Evolutionary conservation across 2,888 invertebrate species (phyloP).

Genomic region (Brachycybe producta): DNA sequence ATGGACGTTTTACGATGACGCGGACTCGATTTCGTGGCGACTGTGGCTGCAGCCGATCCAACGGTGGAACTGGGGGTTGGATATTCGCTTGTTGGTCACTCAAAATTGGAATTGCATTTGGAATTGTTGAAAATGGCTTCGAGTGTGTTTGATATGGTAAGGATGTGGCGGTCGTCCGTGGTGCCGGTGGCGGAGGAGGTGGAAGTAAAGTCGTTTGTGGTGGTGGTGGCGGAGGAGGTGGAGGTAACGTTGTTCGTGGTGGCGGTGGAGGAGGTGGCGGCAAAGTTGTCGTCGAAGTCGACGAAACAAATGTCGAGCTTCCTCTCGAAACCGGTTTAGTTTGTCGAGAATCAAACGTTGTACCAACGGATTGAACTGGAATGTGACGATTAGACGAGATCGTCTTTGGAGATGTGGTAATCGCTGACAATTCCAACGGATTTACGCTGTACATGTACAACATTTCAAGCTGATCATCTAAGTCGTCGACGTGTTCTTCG

Average conservation of each 20-base stretch:
- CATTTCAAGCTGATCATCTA: conserved; percentile 15
- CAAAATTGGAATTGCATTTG: neutral
- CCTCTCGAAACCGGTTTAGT: no score
- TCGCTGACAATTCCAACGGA: conserved; percentile 5
- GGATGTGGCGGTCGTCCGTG: neutral
- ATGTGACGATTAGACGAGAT: neutral
- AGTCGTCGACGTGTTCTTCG: conserved; percentile 13
- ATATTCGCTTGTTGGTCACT: neutral
- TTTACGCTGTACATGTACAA: conserved; percentile 17
- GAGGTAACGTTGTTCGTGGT: neutral
- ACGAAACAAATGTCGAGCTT: neutral
- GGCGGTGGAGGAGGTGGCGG: neutral
- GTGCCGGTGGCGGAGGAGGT: neutral
- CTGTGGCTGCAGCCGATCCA: no score
- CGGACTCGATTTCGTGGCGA: no score
- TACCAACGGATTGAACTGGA: neutral
- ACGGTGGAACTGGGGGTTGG: no score
- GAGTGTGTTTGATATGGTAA: neutral
- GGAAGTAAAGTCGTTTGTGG: neutral
- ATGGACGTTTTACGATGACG: no score
- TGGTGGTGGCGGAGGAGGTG: neutral
- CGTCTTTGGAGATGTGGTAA: no score
- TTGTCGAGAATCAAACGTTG: no score
- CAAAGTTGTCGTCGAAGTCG: neutral
- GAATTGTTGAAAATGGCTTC: neutral